Conservation (phyloP, 2,113 vertebrate species). For the Marmota monax region DNA sequence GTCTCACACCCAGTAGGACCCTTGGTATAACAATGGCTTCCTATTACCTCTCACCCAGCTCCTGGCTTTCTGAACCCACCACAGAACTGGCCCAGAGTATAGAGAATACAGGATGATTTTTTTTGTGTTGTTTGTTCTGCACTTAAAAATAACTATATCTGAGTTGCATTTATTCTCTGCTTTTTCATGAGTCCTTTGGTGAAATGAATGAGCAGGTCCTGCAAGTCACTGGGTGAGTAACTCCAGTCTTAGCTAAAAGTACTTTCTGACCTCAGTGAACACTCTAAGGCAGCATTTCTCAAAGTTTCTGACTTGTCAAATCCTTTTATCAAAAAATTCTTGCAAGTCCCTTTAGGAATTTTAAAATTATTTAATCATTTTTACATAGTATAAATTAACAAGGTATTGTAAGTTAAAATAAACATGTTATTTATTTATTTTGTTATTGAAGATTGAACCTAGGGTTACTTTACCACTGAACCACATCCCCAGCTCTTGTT, state of each 20-base stretch:
- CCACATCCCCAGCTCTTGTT: too few relatives aligned
- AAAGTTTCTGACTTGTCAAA: background rate
- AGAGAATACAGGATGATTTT: background rate
- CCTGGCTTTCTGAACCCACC: background rate
- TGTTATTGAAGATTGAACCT: too few relatives aligned
- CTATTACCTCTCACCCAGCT: background rate
- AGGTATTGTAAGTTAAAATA: constrained; percentile 44
- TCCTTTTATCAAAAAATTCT: constrained; percentile 24
- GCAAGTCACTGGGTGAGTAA: background rate
- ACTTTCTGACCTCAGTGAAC: background rate
- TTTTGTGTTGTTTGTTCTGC: background rate
- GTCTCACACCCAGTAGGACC: background rate
- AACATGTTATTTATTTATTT: background rate
- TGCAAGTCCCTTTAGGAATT: background rate
- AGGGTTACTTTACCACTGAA: too few relatives aligned
- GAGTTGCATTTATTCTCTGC: background rate
- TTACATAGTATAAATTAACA: background rate
- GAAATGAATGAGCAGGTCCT: background rate
- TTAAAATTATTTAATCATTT: background rate
- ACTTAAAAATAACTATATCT: background rate
- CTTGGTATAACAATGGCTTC: background rate
- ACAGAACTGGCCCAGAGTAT: background rate
- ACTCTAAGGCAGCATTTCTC: background rate
- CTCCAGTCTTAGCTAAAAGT: background rate
- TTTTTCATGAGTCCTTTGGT: background rate